A percentile compares a stretch with the other conserved stretches of the same genome.
Conservation (phyloP, 2,113 vertebrate species). For the Macquaria australasica region DNA sequence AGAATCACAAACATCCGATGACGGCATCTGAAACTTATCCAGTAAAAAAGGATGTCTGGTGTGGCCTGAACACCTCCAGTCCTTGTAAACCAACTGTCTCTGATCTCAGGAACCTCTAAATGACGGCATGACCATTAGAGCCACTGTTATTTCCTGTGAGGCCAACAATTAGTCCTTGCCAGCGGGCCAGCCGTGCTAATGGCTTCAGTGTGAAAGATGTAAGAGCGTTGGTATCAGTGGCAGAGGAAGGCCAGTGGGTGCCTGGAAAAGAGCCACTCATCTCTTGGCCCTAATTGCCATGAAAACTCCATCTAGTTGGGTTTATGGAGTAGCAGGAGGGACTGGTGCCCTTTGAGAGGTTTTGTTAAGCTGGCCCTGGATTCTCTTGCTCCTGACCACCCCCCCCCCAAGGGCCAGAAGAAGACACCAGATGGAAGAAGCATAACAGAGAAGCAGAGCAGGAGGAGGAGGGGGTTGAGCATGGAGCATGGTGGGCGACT, state of each 20-base stretch:
- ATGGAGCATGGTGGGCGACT: slow-evolving; percentile 7
- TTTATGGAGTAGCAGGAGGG: slow-evolving; percentile 68
- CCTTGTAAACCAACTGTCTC: slow-evolving; percentile 49
- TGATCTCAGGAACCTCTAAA: slow-evolving; percentile 57
- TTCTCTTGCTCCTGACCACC: slow-evolving; percentile 38
- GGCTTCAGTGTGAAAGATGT: slow-evolving; percentile 74
- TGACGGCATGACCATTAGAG: slow-evolving; percentile 51
- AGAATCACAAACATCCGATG: slow-evolving; percentile 10
- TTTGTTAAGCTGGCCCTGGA: slow-evolving; percentile 72
- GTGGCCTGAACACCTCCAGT: slow-evolving; percentile 31
- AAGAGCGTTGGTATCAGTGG: slow-evolving; percentile 48
- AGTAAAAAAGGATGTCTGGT: slow-evolving; percentile 22
- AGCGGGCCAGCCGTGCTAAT: slow-evolving; percentile 68
- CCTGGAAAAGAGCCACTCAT: slow-evolving; percentile 73
- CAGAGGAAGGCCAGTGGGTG: slow-evolving; percentile 73
- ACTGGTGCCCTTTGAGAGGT: slow-evolving; percentile 63
- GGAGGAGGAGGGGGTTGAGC: slow-evolving; percentile 20
- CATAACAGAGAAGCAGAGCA: slow-evolving; percentile 35
- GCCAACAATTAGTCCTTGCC: slow-evolving; percentile 65
- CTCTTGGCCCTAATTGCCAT: slow-evolving; percentile 77
- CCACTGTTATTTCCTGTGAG: slow-evolving; percentile 70
- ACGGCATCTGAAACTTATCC: background rate
- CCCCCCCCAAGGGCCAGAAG: slow-evolving; percentile 52
- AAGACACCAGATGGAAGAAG: slow-evolving; percentile 72
- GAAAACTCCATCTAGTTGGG: slow-evolving; percentile 71